Evolutionary conservation across 23 tunicate genomes (phyloP).

Genomic region (Trididemnum miniatum): DNA sequence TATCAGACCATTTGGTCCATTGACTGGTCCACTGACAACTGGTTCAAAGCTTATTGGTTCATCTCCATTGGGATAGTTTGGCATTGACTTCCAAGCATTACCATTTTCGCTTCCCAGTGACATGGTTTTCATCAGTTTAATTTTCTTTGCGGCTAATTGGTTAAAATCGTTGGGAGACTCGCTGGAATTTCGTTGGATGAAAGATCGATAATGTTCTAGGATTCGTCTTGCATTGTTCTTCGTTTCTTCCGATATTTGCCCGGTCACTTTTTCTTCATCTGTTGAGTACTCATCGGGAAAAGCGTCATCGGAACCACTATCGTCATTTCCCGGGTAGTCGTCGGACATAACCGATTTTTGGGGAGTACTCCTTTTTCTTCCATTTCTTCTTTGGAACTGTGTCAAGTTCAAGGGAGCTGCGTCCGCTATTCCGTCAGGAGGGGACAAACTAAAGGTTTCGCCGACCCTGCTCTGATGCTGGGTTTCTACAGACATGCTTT

Average conservation of each 20-base stretch:
- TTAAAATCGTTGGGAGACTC: conserved; percentile 18
- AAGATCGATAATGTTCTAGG: conserved; percentile 69
- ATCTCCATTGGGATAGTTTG: conserved; percentile 22
- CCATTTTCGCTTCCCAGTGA: conserved; percentile 32
- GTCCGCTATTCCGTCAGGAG: not conserved
- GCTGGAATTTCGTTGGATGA: conserved; percentile 68
- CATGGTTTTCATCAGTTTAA: conserved; percentile 31
- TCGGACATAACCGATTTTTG: conserved; percentile 35
- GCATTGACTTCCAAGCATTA: conserved; percentile 8
- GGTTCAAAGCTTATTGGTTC: conserved; percentile 31
- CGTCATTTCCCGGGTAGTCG: not conserved
- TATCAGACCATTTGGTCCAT: conserved; percentile 65
- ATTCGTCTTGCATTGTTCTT: conserved; percentile 54
- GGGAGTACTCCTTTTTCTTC: conserved; percentile 47
- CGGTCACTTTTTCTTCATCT: not conserved
- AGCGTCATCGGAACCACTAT: conserved; percentile 26
- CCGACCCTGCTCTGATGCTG: conserved; percentile 33
- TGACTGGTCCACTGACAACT: conserved; percentile 31
- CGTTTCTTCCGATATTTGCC: conserved; percentile 16
- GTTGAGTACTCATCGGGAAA: conserved; percentile 23
- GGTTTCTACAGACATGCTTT: conserved; percentile 28
- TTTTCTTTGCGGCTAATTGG: conserved; percentile 24
- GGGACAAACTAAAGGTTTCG: conserved; percentile 21
- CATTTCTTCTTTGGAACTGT: conserved; percentile 52
- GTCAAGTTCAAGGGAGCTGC: conserved; percentile 63